A percentile compares a stretch with the other conserved stretches of the same genome.
Conservation (phyloP, 2,113 vertebrate genomes). For the Nipponia nippon region DNA sequence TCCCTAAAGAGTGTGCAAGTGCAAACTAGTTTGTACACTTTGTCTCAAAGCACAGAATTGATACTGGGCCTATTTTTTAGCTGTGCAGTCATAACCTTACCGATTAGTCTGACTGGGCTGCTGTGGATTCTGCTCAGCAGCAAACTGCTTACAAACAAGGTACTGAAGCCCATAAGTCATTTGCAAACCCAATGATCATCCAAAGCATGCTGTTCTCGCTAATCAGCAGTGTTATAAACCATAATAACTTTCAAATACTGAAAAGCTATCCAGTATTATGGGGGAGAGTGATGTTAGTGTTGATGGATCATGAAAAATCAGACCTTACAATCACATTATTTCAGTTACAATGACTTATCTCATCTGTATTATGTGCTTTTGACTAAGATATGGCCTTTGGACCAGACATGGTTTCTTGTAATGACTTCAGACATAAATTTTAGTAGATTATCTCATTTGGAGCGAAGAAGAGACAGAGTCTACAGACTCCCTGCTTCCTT, state of each 20-base stretch:
- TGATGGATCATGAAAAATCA: neutral
- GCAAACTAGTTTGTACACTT: neutral
- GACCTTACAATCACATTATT: neutral
- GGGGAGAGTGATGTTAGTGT: neutral
- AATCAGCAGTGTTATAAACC: neutral
- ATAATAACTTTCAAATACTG: neutral
- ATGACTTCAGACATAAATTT: slow-evolving; percentile 31
- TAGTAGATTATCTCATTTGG: slow-evolving; percentile 36
- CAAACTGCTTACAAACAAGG: neutral
- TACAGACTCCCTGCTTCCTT: neutral
- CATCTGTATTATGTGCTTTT: neutral
- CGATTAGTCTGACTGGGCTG: neutral
- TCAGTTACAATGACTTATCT: neutral
- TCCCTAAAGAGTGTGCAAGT: neutral
- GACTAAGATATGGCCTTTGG: neutral
- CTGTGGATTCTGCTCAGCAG: neutral
- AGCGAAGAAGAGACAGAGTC: slow-evolving; percentile 4
- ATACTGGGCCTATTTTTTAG: neutral
- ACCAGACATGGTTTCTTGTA: neutral
- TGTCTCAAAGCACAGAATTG: neutral
- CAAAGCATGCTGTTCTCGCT: neutral
- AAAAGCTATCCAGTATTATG: neutral
- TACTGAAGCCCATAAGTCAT: neutral
- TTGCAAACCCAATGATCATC: neutral
- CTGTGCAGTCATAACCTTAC: neutral